Base-by-base conservation (phyloP, 2,113 vertebrate species). In the Marcusenius ussheri region DNA sequence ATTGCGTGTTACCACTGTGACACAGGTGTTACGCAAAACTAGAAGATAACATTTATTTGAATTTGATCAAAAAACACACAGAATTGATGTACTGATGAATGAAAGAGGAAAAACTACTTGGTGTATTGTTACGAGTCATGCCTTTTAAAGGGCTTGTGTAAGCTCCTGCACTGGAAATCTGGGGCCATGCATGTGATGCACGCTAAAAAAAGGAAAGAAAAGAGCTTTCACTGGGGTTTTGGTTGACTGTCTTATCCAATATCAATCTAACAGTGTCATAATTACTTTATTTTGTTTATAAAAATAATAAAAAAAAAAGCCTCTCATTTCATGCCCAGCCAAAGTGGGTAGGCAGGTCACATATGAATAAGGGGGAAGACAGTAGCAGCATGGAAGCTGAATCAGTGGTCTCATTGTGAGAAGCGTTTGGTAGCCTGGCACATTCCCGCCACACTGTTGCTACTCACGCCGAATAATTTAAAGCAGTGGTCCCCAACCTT, bases 381-480 rank as follows among this genome's bases (percentile, higher is more conserved):
- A 47, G 50, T 21, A n/a, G 46, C 27, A 49, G 27, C 49, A 35
- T 0, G 35, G 85, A 46, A 88, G 27, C 62, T 87, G 21, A 89
- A 87, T 83, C 42, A 80, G 47, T 46, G 49, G 58, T 74, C 31
- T 74, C 62, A 88, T 89, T 89, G 83, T 87, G 47, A 9, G 17
- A 35, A 53, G 13, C 9, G 27, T 46, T 77, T 50, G 21, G 47
- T n/a, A 46, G 6, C 51, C 24, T 39, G 35, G 66, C 58, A 42
- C 88, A 86, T 46, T 58, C 88, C 85, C 24, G n/a, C 21, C 13
- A 46, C 8, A 8, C 31, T 53, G 27, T 42, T 13, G 58, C 49
- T 83, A 53, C 47, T 53, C 58, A 83, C 39, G 83, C 87, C 56
- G 47, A 62, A 74, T 83, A 91, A 90, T 90, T 87, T 80, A 56